Evolutionary conservation across 2,113 vertebrate genomes (phyloP), one percentile per base, ranked within the genome.

Genomic region (Channa maculata): DNA sequence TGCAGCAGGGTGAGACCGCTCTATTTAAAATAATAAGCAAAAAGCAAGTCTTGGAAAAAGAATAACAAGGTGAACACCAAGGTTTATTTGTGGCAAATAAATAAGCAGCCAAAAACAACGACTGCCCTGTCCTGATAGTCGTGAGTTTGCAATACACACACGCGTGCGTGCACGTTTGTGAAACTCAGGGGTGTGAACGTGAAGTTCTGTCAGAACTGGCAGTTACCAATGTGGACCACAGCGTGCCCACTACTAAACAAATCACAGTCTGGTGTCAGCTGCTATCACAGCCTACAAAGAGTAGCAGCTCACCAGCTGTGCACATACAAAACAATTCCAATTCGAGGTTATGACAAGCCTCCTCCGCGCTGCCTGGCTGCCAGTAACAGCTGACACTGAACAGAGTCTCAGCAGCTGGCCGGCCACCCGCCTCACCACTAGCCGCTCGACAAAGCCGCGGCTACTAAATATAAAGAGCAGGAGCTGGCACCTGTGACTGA

Each of bases 291-390:
- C 49, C 62, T 61, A 82, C 86, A 87, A 79, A 85, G 68, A 80
- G 71, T 8, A 65, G 64, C 80, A 36, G 83, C 79, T 78, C 77
- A 82, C 77, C 88, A 86, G 91, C 88, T 92, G 91, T 88, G 88
- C 85, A 90, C 82, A 90, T 63, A 91, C 69, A 77, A 79, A 90
- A 86, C 83, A 83, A 82, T 87, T 88, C 79, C 73, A 85, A 80
- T 77, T 79, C 77, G 66, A 73, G 86, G 83, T 80, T 86, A 85
- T 83, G 84, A 86, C 77, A 33, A 61, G 65, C 74, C 76, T 61
- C 75, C 84, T 87, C 71, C 15, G 12, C 39, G 36, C 68, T 13
- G 78, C 75, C 34, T 75, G 67, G 11, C 78, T 74, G 83, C 80
- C 84, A 80, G 75, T 33, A 73, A 78, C 85, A 89, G 85, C 79